A percentile compares a stretch with the other conserved stretches of the same genome.
phyloP scores from a whole-genome alignment of 92 coral and sea anemone genomes.

The Chrysogorgia sp. region DNA sequence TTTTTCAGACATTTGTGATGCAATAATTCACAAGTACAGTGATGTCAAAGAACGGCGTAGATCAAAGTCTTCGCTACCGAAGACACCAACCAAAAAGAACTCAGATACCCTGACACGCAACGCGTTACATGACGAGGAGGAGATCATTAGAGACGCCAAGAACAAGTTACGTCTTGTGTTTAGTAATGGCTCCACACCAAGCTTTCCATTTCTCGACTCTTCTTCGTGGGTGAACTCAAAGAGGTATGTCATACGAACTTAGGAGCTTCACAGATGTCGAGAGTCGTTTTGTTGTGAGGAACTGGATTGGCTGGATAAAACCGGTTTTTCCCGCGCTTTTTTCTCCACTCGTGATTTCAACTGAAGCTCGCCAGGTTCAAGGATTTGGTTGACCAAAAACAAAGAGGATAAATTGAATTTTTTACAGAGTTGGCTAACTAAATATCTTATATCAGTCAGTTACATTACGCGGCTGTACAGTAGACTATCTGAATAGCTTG shows the following conservation, averaged over 20 bases:
- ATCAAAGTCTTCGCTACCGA: not conserved
- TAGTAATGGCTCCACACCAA: conserved; percentile 18
- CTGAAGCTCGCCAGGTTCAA: too few species aligned
- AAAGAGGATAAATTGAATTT: too few species aligned
- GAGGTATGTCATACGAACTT: conserved; percentile 64
- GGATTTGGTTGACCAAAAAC: too few species aligned
- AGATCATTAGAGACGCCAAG: conserved; percentile 18
- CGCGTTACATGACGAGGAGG: conserved; percentile 26
- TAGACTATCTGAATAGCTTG: too few species aligned
- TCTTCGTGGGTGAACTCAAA: not conserved
- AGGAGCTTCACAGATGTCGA: conserved; percentile 73
- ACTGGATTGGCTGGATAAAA: too few species aligned
- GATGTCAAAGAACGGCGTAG: conserved; percentile 43
- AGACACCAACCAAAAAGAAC: not conserved
- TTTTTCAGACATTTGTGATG: conserved; percentile 66
- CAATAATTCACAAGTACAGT: conserved; percentile 67
- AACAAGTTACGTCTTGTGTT: conserved; percentile 11
- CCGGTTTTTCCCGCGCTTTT: too few species aligned
- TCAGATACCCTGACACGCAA: not conserved
- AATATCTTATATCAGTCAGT: too few species aligned
- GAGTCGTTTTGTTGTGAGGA: too few species aligned
- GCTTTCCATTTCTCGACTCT: not conserved
- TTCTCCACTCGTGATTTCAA: too few species aligned
- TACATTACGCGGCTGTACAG: too few species aligned
- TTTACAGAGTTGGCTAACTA: too few species aligned